Percentiles rank a stretch among this genome's conserved stretches.
phyloP scores from a whole-genome alignment of 2,113 vertebrate genomes.

The Arizona elegans region DNA sequence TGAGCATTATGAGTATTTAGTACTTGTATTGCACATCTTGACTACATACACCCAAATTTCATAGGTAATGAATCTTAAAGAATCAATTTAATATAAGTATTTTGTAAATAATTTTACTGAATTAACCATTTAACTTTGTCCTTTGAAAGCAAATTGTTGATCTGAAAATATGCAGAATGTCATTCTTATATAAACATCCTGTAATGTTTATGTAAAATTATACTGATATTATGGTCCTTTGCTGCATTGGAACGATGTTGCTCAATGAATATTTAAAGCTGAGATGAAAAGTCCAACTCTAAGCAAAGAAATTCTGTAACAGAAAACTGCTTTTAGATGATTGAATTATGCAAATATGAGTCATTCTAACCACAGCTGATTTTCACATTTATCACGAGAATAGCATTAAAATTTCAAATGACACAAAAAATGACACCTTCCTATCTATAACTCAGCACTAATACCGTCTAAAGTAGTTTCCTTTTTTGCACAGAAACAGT shows the following conservation, averaged over 20 bases:
- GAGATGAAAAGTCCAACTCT: constrained; percentile 14
- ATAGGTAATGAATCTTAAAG: not conserved
- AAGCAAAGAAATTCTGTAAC: constrained; percentile 1
- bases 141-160: not conserved
- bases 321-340: constrained; percentile 16
- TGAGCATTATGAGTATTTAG: not conserved
- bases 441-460: constrained; percentile 20
- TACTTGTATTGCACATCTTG: not conserved
- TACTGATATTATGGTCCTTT: not conserved
- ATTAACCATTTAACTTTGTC: not conserved
- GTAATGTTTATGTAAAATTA: constrained; percentile 5
- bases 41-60: not conserved
- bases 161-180: not conserved
- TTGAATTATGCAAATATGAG: not conserved
- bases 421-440: accelerated
- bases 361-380: constrained; percentile 4
- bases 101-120: not conserved
- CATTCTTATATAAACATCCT: not conserved
- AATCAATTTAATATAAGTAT: not conserved
- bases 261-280: not conserved
- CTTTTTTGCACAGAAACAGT: not conserved
- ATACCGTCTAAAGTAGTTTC: not conserved
- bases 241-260: not conserved
- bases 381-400: constrained; percentile 28
- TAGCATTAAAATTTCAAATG: constrained; percentile 7